Percentiles rank a stretch among this genome's conserved stretches.
These are phyloP conservation scores for Pavo muticus DNA, from an alignment of 2,113 vertebrate genomes.

Conservation along the genomic window DNA sequence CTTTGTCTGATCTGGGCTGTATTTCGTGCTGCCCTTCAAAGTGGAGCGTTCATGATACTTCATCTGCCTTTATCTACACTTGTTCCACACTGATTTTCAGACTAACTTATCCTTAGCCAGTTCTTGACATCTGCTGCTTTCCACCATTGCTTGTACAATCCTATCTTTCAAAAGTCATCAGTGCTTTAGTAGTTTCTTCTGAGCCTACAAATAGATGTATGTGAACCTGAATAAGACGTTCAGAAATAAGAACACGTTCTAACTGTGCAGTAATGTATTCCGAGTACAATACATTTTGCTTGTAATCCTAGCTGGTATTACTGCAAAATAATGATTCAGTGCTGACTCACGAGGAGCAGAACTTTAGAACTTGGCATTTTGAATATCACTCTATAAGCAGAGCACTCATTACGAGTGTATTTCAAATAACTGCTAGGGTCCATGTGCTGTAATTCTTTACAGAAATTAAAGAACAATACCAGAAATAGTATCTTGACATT, in stretches of 20 bases:
- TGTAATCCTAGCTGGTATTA: neutral
- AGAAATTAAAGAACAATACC: neutral
- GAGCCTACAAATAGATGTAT: neutral
- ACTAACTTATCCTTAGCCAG: neutral
- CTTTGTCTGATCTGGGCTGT: neutral
- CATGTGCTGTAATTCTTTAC: neutral
- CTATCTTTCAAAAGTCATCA: neutral
- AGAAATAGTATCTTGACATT: neutral
- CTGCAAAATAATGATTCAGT: neutral
- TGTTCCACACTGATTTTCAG: neutral
- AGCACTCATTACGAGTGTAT: neutral
- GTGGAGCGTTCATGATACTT: neutral
- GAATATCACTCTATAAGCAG: neutral
- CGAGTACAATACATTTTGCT: rapidly evolving
- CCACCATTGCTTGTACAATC: neutral
- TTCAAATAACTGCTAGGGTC: neutral
- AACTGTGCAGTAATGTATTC: neutral
- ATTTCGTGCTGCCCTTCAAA: neutral
- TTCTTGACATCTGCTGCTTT: neutral
- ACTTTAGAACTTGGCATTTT: neutral
- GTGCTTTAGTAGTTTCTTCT: neutral
- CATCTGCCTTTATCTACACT: neutral
- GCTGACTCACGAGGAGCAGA: neutral
- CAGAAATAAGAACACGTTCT: neutral
- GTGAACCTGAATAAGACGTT: neutral